A percentile compares a stretch with the other conserved stretches of the same genome.
Evolutionary conservation across 53 echinoderm and acorn worm genomes (phyloP).

Genomic region (Actinopyga echinites): DNA sequence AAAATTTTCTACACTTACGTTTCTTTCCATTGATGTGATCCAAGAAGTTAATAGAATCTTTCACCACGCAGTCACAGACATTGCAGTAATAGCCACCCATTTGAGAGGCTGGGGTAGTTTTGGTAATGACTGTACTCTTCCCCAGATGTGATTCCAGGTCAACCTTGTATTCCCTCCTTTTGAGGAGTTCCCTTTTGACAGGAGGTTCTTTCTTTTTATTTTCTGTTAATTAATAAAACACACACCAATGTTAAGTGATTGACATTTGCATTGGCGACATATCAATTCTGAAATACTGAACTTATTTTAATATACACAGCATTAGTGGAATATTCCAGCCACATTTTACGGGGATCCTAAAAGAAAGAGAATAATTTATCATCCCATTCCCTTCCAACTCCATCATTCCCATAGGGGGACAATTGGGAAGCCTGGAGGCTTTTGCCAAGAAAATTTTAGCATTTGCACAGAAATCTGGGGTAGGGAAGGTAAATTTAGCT

Average conservation of each 20-base stretch:
- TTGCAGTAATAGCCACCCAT: conserved; percentile 99
- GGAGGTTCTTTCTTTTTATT: conserved; percentile 80
- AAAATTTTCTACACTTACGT: conserved; percentile 62
- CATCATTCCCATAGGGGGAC: no score
- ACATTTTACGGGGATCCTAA: no score
- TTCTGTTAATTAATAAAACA: conserved; percentile 47
- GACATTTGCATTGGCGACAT: background rate
- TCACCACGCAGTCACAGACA: conserved; percentile 99
- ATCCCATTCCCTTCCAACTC: no score
- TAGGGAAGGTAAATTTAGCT: no score
- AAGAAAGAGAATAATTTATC: no score
- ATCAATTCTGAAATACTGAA: no score
- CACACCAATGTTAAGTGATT: background rate
- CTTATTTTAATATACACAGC: no score
- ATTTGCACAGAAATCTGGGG: no score
- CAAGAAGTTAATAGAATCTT: conserved; percentile 98
- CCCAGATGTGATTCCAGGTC: conserved; percentile 96
- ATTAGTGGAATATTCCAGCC: no score
- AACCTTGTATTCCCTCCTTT: conserved; percentile 96
- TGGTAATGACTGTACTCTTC: conserved; percentile 98
- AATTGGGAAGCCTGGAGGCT: no score
- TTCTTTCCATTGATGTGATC: conserved; percentile 99
- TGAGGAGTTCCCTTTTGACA: conserved; percentile 83
- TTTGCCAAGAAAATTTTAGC: no score
- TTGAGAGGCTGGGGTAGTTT: conserved; percentile 96